phyloP scores from a whole-genome alignment of 2,797 vertebrate species.

The Ceryle rudis region DNA sequence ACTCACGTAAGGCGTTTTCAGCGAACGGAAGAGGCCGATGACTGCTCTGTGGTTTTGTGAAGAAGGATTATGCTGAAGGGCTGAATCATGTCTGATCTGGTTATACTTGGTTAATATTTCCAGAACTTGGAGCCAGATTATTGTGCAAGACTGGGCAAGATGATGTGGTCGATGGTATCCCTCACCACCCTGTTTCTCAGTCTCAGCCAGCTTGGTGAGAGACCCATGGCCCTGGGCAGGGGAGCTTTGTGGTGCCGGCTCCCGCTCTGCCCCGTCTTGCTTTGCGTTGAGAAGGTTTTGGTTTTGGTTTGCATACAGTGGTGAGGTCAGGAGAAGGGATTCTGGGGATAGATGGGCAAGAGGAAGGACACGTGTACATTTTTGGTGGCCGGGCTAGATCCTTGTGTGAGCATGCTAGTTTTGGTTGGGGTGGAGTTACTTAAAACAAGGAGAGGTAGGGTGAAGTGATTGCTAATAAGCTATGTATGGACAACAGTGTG shows the following conservation, averaged over 20 bases:
- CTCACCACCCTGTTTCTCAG: not conserved
- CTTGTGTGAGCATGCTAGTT: accelerated
- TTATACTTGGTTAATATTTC: slow-evolving; percentile 64
- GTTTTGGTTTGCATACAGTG: accelerated
- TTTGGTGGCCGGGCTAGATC: not conserved
- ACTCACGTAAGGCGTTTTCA: slow-evolving; percentile 13
- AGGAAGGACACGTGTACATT: accelerated
- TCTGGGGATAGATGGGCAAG: not conserved
- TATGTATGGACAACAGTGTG: not conserved
- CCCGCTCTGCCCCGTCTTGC: accelerated
- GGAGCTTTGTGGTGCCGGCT: not conserved
- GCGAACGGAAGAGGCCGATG: not conserved
- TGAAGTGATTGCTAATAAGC: not conserved
- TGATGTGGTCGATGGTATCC: slow-evolving; percentile 4
- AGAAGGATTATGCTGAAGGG: slow-evolving; percentile 41
- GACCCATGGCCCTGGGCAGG: accelerated
- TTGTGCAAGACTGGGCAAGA: slow-evolving; percentile 67
- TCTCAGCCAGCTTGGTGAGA: not conserved
- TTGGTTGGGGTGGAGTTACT: not conserved
- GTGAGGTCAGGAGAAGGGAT: not conserved
- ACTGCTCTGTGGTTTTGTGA: slow-evolving; percentile 66
- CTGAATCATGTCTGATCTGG: slow-evolving; percentile 74
- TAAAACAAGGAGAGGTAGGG: not conserved
- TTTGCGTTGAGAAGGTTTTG: not conserved
- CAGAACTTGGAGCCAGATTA: slow-evolving; percentile 29